phyloP scores from a whole-genome alignment of 2,113 vertebrate genomes.

The Myotis lucifugus region DNA sequence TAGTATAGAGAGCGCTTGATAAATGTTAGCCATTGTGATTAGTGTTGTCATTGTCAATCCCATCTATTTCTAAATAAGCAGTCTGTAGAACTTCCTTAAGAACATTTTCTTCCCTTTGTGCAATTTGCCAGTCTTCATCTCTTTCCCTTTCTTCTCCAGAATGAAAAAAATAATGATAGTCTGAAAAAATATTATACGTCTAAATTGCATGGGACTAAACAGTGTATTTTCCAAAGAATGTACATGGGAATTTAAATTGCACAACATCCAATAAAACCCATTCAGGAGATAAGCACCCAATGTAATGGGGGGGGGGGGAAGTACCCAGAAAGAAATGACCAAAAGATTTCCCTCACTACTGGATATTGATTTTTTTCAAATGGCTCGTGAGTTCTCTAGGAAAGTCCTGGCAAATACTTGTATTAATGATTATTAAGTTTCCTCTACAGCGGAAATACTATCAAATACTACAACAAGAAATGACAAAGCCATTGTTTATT shows the following conservation, averaged over 20 bases:
- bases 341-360: neutral
- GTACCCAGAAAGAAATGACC: neutral
- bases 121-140: neutral
- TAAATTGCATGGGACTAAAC: neutral
- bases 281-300: neutral
- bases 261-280: neutral
- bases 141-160: neutral
- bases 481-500: neutral
- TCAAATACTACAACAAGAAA: neutral
- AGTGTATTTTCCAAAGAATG: neutral
- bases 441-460: neutral
- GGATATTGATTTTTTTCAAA: constrained; percentile 39
- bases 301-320: neutral
- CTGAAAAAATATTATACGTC: neutral
- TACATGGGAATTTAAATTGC: neutral
- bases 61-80: neutral
- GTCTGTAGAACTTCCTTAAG: neutral
- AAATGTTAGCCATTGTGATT: neutral
- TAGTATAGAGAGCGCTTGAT: neutral
- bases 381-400: neutral
- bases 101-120: neutral
- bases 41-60: neutral
- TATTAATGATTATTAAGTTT: neutral
- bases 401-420: neutral
- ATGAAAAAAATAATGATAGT: neutral